Conservation (phyloP, 1,140 invertebrate species). For the Rhagoletis zephyria region DNA sequence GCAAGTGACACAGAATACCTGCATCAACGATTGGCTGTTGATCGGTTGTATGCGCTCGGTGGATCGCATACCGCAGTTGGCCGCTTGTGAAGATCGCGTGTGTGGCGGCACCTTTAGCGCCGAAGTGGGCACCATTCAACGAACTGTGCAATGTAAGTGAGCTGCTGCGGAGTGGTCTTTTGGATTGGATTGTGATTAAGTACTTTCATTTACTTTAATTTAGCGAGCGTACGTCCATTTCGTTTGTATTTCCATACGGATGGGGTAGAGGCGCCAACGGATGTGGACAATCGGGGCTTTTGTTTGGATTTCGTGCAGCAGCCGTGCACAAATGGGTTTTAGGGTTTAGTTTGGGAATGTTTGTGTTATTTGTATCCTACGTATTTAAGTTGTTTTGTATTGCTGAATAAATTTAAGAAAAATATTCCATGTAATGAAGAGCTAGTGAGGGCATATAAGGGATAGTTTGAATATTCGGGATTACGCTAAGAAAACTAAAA, state of each 20-base stretch:
- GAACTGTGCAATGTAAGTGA: conserved; percentile 76
- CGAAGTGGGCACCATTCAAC: conserved; percentile 70
- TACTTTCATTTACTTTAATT: conserved; percentile 61
- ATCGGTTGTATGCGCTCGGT: conserved; percentile 80
- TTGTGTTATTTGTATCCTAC: conserved; percentile 24
- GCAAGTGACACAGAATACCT: conserved; percentile 75
- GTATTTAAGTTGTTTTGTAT: not conserved
- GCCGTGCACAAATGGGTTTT: conserved; percentile 80
- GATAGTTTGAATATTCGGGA: no score
- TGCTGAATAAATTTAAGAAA: not conserved
- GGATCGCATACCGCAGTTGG: conserved; percentile 68
- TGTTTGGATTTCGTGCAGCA: conserved; percentile 88
- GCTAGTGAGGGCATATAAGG: no score
- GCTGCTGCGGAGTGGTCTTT: not conserved
- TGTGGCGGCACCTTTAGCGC: conserved; percentile 76
- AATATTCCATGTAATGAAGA: not conserved
- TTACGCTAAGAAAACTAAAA: no score
- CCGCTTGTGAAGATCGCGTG: conserved; percentile 75
- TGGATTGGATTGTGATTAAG: not conserved
- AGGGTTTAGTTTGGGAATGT: conserved; percentile 6
- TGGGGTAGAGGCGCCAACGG: conserved; percentile 81
- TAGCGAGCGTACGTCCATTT: conserved; percentile 85
- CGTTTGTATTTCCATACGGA: conserved; percentile 85
- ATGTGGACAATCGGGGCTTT: conserved; percentile 84
- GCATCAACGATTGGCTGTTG: conserved; percentile 83